These are phyloP conservation scores for Sitta carolinensis DNA, from an alignment of 2,797 vertebrate species.

Conservation along the genomic window DNA sequence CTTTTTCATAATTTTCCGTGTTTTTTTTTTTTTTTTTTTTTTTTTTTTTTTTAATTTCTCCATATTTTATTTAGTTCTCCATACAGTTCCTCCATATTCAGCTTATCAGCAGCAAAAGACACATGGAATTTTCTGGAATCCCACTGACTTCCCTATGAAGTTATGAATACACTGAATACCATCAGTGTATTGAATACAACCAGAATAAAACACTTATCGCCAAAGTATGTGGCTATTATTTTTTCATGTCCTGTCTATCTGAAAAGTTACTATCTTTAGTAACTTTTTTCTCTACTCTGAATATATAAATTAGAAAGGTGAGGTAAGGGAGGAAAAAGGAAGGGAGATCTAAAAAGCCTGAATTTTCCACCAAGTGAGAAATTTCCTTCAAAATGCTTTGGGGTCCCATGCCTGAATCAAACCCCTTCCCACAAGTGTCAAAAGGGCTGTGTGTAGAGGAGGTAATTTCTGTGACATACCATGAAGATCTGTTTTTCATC, in stretches of 20 bases:
- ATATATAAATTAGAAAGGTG: background rate
- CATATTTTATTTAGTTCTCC: background rate
- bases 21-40: too few species aligned
- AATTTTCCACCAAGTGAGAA: background rate
- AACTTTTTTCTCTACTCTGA: background rate
- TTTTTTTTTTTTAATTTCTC: background rate
- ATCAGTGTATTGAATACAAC: background rate
- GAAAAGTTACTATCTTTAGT: background rate
- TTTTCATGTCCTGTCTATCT: background rate
- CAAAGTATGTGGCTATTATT: background rate
- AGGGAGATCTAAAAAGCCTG: background rate
- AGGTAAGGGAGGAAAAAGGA: background rate
- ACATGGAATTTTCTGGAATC: background rate
- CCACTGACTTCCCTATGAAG: background rate
- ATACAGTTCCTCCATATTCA: background rate
- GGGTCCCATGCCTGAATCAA: background rate
- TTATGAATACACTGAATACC: background rate
- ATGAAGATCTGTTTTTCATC: background rate
- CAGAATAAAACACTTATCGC: background rate
- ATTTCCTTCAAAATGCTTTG: background rate
- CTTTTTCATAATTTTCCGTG: background rate
- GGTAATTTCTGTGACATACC: fast-evolving
- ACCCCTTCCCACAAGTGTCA: background rate
- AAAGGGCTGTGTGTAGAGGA: background rate
- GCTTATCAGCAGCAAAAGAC: background rate